Conservation (phyloP, 2,888 invertebrate genomes). For the Plebejus anna region DNA sequence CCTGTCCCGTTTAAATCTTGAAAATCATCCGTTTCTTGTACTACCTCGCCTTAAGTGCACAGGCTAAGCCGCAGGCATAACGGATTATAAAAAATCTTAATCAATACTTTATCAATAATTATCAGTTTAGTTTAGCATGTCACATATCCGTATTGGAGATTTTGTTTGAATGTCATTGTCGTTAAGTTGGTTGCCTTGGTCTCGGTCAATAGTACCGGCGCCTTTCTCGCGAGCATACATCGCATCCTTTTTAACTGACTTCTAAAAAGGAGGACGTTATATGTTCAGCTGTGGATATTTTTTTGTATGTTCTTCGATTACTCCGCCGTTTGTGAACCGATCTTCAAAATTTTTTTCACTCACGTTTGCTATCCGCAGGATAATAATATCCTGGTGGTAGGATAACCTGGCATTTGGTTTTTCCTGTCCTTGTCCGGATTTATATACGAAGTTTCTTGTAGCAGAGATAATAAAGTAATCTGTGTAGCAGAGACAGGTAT, state of each 20-base stretch:
- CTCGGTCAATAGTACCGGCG: slow-evolving; percentile 52
- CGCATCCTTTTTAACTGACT: slow-evolving; percentile 33
- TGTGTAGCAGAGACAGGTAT: too few relatives aligned
- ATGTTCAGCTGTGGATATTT: too few relatives aligned
- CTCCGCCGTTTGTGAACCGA: too few relatives aligned
- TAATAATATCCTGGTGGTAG: background rate
- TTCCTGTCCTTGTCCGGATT: background rate
- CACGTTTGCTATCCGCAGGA: background rate
- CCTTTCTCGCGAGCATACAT: slow-evolving; percentile 44
- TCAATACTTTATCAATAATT: background rate
- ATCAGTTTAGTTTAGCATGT: background rate
- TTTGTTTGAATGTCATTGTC: slow-evolving; percentile 53
- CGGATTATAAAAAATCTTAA: background rate
- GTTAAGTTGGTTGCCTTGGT: slow-evolving; percentile 54
- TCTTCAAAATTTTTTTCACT: slow-evolving; percentile 34
- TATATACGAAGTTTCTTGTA: background rate
- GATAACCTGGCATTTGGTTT: background rate
- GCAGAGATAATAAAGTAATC: too few relatives aligned
- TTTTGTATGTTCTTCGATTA: too few relatives aligned
- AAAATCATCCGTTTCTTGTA: too few relatives aligned
- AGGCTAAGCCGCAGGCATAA: background rate
- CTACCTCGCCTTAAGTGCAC: background rate
- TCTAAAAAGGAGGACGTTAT: too few relatives aligned
- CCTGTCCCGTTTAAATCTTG: too few relatives aligned
- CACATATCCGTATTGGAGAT: slow-evolving; percentile 52